Evolutionary conservation across 1,140 invertebrate genomes (phyloP), one percentile per base, ranked within the genome.

Genomic region (Trypoxylus dichotomus): DNA sequence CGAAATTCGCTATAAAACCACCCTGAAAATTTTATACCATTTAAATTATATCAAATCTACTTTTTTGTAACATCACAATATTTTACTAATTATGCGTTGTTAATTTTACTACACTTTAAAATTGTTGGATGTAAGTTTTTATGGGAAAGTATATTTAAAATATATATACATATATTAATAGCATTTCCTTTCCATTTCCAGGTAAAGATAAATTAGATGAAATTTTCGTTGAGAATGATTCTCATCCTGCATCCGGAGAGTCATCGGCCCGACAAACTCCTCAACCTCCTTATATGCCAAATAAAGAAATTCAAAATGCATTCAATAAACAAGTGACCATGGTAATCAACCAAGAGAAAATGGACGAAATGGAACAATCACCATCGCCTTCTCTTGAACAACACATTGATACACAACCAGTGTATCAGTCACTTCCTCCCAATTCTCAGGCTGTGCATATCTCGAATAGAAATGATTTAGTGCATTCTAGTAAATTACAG

Each of bases 261-360:
- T 85, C 85, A 8, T 85, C 85, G 2, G 85, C 85, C 8, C 79
- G 85, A 47, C 83, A 86, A 77, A 85, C 85, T 19, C 85, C 85
- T 3, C 85, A 86, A 77, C 84, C 84, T 11, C 72, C 76, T 0
- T 73, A 68, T 71, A 82, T 80, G 54, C 80, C 76, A 43, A 80
- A 79, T 79, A 86, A 86, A 80, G 84, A 85, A 75, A 81, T 86
- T 54, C 83, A 83, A 77, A 83, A 82, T 1, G 76, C 81, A 6
- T 85, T 85, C 78, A 82, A 82, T 13, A 84, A 84, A 75, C 82
- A 83, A 74, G 85, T 85, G 11, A 80, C 80, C 25, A 83, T 85
- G 80, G 79, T 79, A 25, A 81, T 83, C 24, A 80, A 75, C 27
- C 79, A 81, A 7, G 83, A 84, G 68, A 71, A 75, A 54, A 47